A percentile compares a stretch with the other conserved stretches of the same genome.
These are phyloP conservation scores for Perca schrenkii DNA, from an alignment of 2,113 vertebrate species.

Conservation along the genomic window DNA sequence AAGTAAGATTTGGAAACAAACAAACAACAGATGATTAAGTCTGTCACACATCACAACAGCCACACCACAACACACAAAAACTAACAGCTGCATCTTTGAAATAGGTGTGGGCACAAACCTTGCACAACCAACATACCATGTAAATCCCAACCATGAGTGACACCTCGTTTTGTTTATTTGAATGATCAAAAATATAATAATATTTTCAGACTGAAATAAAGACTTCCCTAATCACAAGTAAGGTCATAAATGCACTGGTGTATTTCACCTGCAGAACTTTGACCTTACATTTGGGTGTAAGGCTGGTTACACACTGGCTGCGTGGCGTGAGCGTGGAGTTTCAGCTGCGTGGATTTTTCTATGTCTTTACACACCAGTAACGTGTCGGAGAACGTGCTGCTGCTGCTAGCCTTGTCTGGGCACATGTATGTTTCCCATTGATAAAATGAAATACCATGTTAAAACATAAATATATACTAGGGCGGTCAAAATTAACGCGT, in stretches of 20 bases:
- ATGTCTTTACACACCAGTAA: no score
- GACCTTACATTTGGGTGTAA: neutral
- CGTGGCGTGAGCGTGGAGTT: no score
- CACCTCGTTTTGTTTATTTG: neutral
- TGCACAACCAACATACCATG: constrained; percentile 2
- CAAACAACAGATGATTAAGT: neutral
- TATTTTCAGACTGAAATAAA: neutral
- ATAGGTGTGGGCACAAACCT: neutral
- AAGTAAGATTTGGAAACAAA: neutral
- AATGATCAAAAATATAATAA: neutral
- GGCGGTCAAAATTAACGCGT: no score
- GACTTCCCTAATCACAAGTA: neutral
- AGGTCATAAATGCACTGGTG: neutral
- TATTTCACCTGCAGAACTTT: neutral
- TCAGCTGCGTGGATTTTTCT: no score
- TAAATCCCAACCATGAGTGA: neutral
- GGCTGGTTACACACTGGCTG: no score
- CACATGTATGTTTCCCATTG: no score
- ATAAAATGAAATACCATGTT: no score
- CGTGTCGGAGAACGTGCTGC: no score
- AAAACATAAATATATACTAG: no score
- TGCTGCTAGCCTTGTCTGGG: no score
- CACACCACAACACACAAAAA: neutral
- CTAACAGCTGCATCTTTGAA: neutral
- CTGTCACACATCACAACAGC: neutral